Conservation (phyloP, 2,113 vertebrate genomes). For the Microcebus tavaratra region DNA sequence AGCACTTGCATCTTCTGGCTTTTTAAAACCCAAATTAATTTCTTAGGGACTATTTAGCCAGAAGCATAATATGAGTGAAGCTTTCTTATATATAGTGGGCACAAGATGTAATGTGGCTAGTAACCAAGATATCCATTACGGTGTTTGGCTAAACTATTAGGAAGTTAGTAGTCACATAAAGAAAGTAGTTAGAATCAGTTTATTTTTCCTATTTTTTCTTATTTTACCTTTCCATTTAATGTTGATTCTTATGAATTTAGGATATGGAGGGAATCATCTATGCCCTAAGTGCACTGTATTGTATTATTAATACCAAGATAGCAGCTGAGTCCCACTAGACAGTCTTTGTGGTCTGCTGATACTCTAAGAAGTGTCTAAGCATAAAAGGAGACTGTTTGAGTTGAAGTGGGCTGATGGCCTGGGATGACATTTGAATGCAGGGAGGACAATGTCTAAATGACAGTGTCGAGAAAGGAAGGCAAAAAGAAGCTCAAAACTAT, state of each 20-base stretch:
- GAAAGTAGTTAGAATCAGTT: constrained; percentile 55
- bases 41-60: constrained; percentile 63
- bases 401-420: constrained; percentile 82
- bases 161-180: constrained; percentile 49
- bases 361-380: constrained; percentile 83
- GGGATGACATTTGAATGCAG: constrained; percentile 85
- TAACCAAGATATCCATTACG: constrained; percentile 1
- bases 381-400: constrained; percentile 85
- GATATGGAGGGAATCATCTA: constrained; percentile 69
- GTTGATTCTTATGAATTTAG: constrained; percentile 76
- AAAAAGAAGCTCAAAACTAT: constrained; percentile 70
- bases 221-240: constrained; percentile 67
- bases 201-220: neutral
- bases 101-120: neutral
- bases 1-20: constrained; percentile 46
- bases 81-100: constrained; percentile 29
- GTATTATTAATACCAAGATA: constrained; percentile 86
- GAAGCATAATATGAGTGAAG: constrained; percentile 26
- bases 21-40: constrained; percentile 69
- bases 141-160: neutral
- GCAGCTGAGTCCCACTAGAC: constrained; percentile 81
- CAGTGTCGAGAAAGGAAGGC: constrained; percentile 77
- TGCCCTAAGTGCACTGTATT: constrained; percentile 78
- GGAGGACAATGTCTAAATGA: constrained; percentile 83
- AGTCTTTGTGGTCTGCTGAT: constrained; percentile 84